Percentiles rank a stretch among this genome's conserved stretches.
Evolutionary conservation across 2,888 invertebrate genomes (phyloP).

Genomic region (Arctia plantaginis): DNA sequence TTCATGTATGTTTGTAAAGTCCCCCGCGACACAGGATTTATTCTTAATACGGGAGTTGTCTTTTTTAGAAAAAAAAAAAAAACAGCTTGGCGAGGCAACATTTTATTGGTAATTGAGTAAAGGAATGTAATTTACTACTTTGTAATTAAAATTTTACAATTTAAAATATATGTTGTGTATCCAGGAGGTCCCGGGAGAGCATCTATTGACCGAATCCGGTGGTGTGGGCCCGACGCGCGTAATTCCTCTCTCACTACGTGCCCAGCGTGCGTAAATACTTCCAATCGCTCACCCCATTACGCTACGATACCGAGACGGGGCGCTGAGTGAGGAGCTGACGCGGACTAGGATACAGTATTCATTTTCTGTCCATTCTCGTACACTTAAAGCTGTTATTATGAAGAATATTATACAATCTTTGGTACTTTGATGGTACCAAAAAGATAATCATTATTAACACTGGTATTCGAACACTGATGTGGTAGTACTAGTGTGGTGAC

Average conservation of each 20-base stretch:
- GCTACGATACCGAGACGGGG: conserved; percentile 55
- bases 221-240: conserved; percentile 79
- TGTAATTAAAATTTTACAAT: conserved; percentile 20
- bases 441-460: not conserved
- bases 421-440: not conserved
- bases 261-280: conserved; percentile 71
- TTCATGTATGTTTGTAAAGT: too few relatives aligned
- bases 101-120: not conserved
- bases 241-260: conserved; percentile 81
- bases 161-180: conserved; percentile 31
- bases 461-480: not conserved
- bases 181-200: conserved; percentile 58
- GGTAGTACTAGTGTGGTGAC: too few relatives aligned
- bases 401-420: not conserved
- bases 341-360: conserved; percentile 8
- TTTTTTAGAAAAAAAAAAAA: too few relatives aligned
- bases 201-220: conserved; percentile 82
- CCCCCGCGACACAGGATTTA: too few relatives aligned
- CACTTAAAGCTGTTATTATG: not conserved
- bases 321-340: conserved; percentile 23
- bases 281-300: conserved; percentile 80
- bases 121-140: not conserved
- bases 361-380: not conserved
- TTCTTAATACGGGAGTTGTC: too few relatives aligned
- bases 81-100: not conserved